Evolutionary conservation across 2,888 invertebrate genomes (phyloP).

Genomic region (Leucania comma): DNA sequence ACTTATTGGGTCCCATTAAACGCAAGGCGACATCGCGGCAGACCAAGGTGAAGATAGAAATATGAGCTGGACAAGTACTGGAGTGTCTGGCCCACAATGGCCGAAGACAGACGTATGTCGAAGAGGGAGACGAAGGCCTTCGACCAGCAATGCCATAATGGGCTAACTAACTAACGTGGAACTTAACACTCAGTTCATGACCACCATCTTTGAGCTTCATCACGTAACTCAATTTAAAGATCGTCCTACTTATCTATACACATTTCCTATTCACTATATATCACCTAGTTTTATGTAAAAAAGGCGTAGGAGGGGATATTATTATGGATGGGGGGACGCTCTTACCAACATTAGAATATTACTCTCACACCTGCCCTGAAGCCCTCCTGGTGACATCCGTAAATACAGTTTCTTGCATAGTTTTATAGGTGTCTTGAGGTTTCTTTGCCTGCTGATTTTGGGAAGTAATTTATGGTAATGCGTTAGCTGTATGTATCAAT

Average conservation of each 20-base stretch:
- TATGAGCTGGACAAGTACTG: too few species aligned
- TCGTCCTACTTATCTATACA: slow-evolving; percentile 23
- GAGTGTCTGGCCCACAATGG: too few species aligned
- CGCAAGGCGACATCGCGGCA: too few species aligned
- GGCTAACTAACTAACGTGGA: too few species aligned
- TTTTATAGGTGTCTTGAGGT: slow-evolving; percentile 74
- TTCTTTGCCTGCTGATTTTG: slow-evolving; percentile 74
- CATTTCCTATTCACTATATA: slow-evolving; percentile 43
- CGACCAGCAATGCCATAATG: too few species aligned
- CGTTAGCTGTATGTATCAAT: slow-evolving; percentile 12
- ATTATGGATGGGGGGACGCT: slow-evolving; percentile 87
- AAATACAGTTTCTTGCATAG: slow-evolving; percentile 83
- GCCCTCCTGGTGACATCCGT: slow-evolving; percentile 75
- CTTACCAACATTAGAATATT: slow-evolving; percentile 87
- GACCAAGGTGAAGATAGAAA: too few species aligned
- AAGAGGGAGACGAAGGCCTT: too few species aligned
- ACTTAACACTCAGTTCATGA: too few species aligned
- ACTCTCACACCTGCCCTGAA: slow-evolving; percentile 80
- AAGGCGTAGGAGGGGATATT: slow-evolving; percentile 78
- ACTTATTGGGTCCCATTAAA: too few species aligned
- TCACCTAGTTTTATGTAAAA: slow-evolving; percentile 73
- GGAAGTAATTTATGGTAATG: slow-evolving; percentile 58
- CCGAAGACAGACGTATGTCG: too few species aligned
- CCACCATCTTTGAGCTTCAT: neutral
- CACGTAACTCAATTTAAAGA: slow-evolving; percentile 33